A percentile compares a stretch with the other conserved stretches of the same genome.
These are phyloP conservation scores for Tangara arthus DNA, from an alignment of 2,797 vertebrate genomes.

Conservation along the genomic window DNA sequence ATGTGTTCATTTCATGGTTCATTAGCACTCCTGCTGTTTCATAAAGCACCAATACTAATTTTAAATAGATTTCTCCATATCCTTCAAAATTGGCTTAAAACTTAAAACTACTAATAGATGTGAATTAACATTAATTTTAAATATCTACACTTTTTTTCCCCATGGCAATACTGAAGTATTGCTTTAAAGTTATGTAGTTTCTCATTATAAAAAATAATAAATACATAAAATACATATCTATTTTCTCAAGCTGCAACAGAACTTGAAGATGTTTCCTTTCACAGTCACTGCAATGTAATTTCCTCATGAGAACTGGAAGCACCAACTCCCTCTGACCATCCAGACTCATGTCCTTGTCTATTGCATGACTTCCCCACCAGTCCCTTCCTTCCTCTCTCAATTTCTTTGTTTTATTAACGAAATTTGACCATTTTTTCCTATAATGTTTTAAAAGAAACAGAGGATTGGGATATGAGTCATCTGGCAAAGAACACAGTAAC, in stretches of 20 bases:
- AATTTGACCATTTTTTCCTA: background rate
- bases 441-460: background rate
- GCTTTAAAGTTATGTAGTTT: background rate
- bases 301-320: background rate
- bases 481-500: background rate
- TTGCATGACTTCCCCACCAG: background rate
- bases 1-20: background rate
- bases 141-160: background rate
- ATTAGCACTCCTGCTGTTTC: background rate
- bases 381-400: background rate
- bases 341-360: background rate
- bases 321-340: background rate
- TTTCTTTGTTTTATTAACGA: background rate
- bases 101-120: background rate
- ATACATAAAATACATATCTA: background rate
- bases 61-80: background rate
- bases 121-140: background rate
- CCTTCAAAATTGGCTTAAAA: background rate
- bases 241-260: background rate
- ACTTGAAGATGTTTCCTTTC: background rate
- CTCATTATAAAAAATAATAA: background rate
- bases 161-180: background rate
- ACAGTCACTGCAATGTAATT: background rate
- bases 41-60: background rate
- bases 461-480: background rate